phyloP scores from a whole-genome alignment of 2,888 invertebrate species.

The Lymantria dispar region DNA sequence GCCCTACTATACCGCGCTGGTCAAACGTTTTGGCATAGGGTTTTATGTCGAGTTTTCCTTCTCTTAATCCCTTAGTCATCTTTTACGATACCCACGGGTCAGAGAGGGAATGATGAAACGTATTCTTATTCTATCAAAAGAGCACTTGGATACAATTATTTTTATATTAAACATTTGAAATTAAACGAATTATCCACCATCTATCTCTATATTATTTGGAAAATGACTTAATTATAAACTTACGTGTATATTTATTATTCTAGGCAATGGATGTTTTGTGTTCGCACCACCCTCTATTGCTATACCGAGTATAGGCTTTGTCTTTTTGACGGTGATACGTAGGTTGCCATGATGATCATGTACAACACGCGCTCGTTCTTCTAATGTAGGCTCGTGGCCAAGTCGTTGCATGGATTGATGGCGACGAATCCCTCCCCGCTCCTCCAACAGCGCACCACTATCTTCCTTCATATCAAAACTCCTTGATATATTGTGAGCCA shows the following conservation, averaged over 20 bases:
- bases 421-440: slow-evolving; percentile 85
- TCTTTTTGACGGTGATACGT: slow-evolving; percentile 94
- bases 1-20: too few species aligned
- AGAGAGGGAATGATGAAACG: too few species aligned
- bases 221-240: slow-evolving; percentile 49
- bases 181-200: too few species aligned
- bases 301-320: slow-evolving; percentile 96
- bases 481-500: slow-evolving; percentile 92
- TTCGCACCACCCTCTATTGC: slow-evolving; percentile 99
- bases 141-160: too few species aligned
- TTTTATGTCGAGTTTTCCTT: too few species aligned
- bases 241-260: slow-evolving; percentile 98
- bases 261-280: slow-evolving; percentile 96
- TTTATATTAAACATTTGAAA: too few species aligned
- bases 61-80: too few species aligned
- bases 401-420: slow-evolving; percentile 91
- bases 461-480: slow-evolving; percentile 96
- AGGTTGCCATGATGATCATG: slow-evolving; percentile 94
- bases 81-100: too few species aligned
- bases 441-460: slow-evolving; percentile 86
- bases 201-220: too few species aligned
- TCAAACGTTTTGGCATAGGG: too few species aligned
- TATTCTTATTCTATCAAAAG: too few species aligned
- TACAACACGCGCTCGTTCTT: slow-evolving; percentile 86
- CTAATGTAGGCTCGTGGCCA: slow-evolving; percentile 80